Percentiles rank a stretch among this genome's conserved stretches.
These are phyloP conservation scores for Anthophora plumipes DNA, from an alignment of 2,888 invertebrate genomes.

Conservation along the genomic window DNA sequence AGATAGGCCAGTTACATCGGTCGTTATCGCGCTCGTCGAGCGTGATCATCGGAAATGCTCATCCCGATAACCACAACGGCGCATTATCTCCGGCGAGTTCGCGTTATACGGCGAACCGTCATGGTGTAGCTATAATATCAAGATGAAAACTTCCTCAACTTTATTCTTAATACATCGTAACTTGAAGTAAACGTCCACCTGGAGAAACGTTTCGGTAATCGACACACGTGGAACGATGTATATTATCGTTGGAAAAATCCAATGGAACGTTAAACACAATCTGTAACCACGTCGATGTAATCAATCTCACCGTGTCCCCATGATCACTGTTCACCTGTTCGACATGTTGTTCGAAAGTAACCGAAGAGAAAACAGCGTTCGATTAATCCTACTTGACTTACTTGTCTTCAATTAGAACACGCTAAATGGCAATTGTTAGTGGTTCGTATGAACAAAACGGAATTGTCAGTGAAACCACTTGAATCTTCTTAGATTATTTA, in stretches of 20 bases:
- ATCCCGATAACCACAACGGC: constrained; percentile 20
- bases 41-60: constrained; percentile 43
- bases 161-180: constrained; percentile 16
- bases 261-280: too few relatives aligned
- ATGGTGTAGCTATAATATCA: not conserved
- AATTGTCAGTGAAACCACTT: not conserved
- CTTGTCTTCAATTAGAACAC: too few relatives aligned
- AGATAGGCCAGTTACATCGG: constrained; percentile 6
- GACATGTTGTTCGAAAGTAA: not conserved
- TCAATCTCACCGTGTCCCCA: not conserved
- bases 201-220: not conserved
- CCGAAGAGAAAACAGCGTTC: too few relatives aligned
- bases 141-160: not conserved
- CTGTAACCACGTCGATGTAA: not conserved
- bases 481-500: not conserved
- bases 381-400: too few relatives aligned
- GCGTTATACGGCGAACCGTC: constrained; percentile 38
- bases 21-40: constrained; percentile 34
- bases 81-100: constrained; percentile 49
- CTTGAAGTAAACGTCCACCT: too few relatives aligned
- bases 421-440: too few relatives aligned
- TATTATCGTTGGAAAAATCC: not conserved
- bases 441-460: too few relatives aligned
- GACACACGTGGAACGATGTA: not conserved
- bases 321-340: not conserved